Evolutionary conservation across 2,113 vertebrate genomes (phyloP).

Genomic region (Bubo bubo): DNA sequence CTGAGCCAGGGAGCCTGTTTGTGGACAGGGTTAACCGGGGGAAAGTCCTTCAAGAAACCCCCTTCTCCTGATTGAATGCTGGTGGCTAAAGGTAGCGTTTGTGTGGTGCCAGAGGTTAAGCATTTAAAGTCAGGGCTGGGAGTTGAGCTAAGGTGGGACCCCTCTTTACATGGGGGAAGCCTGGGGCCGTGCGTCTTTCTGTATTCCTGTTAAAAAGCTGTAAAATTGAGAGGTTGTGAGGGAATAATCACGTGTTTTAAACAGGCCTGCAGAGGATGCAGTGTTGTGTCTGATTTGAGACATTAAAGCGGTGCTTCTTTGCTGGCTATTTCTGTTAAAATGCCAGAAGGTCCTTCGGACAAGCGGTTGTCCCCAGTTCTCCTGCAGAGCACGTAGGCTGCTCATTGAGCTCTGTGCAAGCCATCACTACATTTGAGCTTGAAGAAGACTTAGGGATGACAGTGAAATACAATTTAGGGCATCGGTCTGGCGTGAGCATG

Average conservation of each 20-base stretch:
- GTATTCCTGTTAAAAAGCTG: background rate
- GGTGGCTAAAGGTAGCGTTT: background rate
- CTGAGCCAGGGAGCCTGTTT: background rate
- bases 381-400: background rate
- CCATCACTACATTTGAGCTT: background rate
- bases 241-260: accelerated
- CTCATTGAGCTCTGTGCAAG: accelerated
- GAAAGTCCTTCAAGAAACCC: background rate
- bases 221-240: background rate
- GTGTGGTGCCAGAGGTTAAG: background rate
- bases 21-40: background rate
- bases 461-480: background rate
- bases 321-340: background rate
- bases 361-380: background rate
- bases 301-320: background rate
- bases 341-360: background rate
- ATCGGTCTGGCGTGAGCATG: background rate
- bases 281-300: background rate
- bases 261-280: background rate
- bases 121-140: background rate
- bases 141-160: background rate
- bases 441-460: background rate
- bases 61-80: background rate
- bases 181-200: background rate
- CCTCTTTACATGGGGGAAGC: background rate